Evolutionary conservation across 2,888 invertebrate genomes (phyloP).

Genomic region (Aleiodes alternator): DNA sequence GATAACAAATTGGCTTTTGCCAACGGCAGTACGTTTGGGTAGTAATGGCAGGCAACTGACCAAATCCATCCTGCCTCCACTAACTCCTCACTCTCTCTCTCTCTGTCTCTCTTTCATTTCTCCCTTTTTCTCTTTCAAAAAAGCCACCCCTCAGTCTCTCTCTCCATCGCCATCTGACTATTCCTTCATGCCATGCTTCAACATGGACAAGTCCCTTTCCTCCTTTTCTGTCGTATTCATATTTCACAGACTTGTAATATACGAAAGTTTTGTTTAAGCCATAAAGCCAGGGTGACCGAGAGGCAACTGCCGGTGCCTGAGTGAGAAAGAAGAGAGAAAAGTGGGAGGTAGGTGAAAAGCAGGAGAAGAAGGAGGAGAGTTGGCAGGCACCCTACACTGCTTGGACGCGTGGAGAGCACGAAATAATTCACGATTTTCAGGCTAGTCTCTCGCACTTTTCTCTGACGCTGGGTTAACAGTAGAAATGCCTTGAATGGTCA

Average conservation of each 20-base stretch:
- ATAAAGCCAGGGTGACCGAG: constrained; percentile 66
- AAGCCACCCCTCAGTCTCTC: constrained; percentile 38
- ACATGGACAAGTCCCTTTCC: constrained; percentile 21
- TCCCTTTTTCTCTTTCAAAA: constrained; percentile 33
- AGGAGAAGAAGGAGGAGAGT: constrained; percentile 36
- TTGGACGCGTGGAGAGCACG: constrained; percentile 62
- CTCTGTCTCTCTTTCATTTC: constrained; percentile 36
- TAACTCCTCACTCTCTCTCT: constrained; percentile 39
- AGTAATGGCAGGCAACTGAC: constrained; percentile 74
- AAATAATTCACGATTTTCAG: constrained; percentile 69
- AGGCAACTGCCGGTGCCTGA: constrained; percentile 46
- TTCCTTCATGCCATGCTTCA: constrained; percentile 7
- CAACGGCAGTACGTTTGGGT: constrained; percentile 68
- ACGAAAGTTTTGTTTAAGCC: constrained; percentile 75
- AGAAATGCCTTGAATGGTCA: constrained; percentile 43
- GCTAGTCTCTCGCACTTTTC: constrained; percentile 59
- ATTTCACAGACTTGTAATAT: constrained; percentile 74
- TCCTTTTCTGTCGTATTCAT: constrained; percentile 66
- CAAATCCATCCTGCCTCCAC: constrained; percentile 65
- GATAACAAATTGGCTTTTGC: constrained; percentile 75
- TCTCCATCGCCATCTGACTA: constrained; percentile 36
- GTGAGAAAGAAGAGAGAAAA: constrained; percentile 41
- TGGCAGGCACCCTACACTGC: constrained; percentile 62
- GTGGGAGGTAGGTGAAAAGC: constrained; percentile 41
- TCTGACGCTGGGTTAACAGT: constrained; percentile 39